Percentiles rank a stretch among this genome's conserved stretches.
phyloP scores from a whole-genome alignment of 2,113 vertebrate species.

The Oostethus manadensis region DNA sequence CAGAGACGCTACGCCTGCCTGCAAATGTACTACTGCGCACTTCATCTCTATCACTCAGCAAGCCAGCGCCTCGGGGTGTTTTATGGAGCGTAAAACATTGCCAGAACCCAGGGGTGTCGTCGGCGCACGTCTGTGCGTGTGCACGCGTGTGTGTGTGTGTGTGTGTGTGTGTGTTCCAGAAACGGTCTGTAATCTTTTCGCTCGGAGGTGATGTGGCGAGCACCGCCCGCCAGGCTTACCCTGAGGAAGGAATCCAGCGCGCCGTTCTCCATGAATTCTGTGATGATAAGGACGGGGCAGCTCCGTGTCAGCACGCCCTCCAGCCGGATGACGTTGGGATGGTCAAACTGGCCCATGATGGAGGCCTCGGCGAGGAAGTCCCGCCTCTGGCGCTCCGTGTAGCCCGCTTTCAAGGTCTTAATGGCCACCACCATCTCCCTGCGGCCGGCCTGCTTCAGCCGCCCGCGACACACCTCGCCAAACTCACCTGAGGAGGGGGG shows the following conservation, averaged over 20 bases:
- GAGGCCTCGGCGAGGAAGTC: constrained; percentile 95
- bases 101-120: constrained; percentile 52
- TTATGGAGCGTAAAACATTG: constrained; percentile 48
- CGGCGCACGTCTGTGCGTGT: constrained; percentile 29
- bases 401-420: constrained; percentile 95
- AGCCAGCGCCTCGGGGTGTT: constrained; percentile 55
- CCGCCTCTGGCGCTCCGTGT: constrained; percentile 90
- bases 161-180: constrained; percentile 29
- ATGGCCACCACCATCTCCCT: constrained; percentile 94
- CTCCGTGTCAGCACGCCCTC: constrained; percentile 97
- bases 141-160: constrained; percentile 20
- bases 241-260: constrained; percentile 95
- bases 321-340: constrained; percentile 96
- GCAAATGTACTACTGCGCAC: constrained; percentile 54
- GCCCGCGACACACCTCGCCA: constrained; percentile 91
- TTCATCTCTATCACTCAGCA: constrained; percentile 62
- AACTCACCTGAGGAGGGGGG: constrained; percentile 93
- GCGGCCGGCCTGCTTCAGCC: constrained; percentile 88
- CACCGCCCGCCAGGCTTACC: constrained; percentile 70
- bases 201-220: constrained; percentile 22
- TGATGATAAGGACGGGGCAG: constrained; percentile 96
- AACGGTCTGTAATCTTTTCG: constrained; percentile 40
- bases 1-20: constrained; percentile 47
- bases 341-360: constrained; percentile 99
- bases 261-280: constrained; percentile 98